phyloP scores from a whole-genome alignment of 2,113 vertebrate species.

The Passer montanus region DNA sequence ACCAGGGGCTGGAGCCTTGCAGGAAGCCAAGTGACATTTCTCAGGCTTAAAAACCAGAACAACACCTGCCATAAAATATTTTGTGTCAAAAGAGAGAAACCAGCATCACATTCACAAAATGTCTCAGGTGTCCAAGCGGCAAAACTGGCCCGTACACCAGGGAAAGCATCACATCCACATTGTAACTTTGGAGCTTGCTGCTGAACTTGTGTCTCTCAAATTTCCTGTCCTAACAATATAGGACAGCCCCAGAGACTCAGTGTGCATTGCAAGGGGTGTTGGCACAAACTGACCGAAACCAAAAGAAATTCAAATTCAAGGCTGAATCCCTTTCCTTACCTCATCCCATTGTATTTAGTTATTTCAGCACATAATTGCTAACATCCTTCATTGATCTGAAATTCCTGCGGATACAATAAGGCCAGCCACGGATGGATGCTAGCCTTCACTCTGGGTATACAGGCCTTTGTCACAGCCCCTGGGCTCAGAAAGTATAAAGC shows the following conservation, averaged over 20 bases:
- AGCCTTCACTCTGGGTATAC: constrained; percentile 38
- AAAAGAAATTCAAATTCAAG: constrained; percentile 63
- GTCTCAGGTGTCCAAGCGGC: background rate
- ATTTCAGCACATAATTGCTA: constrained; percentile 69
- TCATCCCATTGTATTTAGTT: constrained; percentile 65
- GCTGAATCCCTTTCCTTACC: constrained; percentile 20
- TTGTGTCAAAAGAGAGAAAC: background rate
- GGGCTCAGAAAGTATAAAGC: constrained; percentile 21
- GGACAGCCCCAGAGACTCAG: background rate
- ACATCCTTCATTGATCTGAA: constrained; percentile 67
- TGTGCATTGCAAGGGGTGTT: background rate
- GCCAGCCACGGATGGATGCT: constrained; percentile 55
- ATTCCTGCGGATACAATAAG: constrained; percentile 64
- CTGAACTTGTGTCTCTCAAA: background rate
- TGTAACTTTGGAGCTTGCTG: background rate
- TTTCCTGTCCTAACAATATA: constrained; percentile 27
- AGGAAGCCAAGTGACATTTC: background rate
- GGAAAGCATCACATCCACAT: background rate
- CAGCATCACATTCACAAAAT: background rate
- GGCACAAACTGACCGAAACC: background rate
- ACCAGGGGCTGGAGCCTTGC: background rate
- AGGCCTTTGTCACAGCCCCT: constrained; percentile 45
- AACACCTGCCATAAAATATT: background rate
- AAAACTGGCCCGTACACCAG: accelerated
- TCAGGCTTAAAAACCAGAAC: background rate